phyloP scores from a whole-genome alignment of 2,888 invertebrate genomes.

The Xanthia togata region DNA sequence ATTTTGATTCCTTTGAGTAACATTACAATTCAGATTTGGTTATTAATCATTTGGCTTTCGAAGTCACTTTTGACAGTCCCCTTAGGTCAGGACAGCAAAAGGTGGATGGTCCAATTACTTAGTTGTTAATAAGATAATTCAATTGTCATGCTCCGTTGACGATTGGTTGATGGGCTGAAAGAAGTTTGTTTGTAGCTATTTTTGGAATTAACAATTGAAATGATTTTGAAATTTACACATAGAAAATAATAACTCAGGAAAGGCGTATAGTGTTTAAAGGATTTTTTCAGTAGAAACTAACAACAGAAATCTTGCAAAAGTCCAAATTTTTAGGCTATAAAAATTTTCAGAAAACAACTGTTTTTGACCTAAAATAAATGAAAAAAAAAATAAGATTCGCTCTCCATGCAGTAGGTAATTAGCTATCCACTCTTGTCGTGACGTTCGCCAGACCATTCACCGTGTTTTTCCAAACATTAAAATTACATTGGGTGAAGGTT shows the following conservation, averaged over 20 bases:
- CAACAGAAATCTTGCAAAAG: neutral
- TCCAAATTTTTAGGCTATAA: neutral
- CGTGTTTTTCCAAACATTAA: constrained; percentile 44
- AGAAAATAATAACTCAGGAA: neutral
- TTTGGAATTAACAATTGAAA: constrained; percentile 13
- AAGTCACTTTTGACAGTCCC: constrained; percentile 39
- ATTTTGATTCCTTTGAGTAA: constrained; percentile 57
- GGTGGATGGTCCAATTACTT: constrained; percentile 43
- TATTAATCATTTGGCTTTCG: constrained; percentile 53
- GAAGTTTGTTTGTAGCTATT: constrained; percentile 7
- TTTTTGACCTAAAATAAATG: too few species aligned
- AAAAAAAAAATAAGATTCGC: too few species aligned
- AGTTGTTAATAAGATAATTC: constrained; percentile 17
- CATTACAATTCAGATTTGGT: constrained; percentile 45
- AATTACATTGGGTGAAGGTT: constrained; percentile 44
- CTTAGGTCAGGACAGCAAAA: constrained; percentile 25
- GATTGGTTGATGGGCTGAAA: neutral
- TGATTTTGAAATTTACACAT: neutral
- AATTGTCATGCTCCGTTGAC: constrained; percentile 23
- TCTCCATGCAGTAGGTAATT: neutral
- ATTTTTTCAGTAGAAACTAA: neutral
- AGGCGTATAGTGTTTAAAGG: neutral
- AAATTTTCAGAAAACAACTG: neutral
- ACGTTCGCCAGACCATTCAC: constrained; percentile 8
- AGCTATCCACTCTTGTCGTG: neutral